phyloP scores from a whole-genome alignment of 2,797 vertebrate species.

The Myotis vivesi region DNA sequence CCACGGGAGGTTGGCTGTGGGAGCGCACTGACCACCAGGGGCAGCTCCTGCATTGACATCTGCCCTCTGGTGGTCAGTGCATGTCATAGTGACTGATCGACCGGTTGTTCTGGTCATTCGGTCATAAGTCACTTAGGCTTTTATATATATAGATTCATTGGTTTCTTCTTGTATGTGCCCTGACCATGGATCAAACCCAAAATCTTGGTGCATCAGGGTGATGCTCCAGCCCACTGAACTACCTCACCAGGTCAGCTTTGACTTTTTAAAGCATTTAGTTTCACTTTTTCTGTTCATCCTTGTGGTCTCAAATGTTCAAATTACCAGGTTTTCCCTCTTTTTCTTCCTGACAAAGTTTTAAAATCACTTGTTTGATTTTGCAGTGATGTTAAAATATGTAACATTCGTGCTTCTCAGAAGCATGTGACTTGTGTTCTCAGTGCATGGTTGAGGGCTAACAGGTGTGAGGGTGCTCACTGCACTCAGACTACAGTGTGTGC shows the following conservation, averaged over 20 bases:
- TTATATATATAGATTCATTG: not conserved
- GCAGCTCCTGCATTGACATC: no score
- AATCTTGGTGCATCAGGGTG: not conserved
- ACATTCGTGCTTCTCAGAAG: not conserved
- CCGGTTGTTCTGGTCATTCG: no score
- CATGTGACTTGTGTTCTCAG: not conserved
- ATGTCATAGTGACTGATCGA: no score
- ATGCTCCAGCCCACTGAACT: not conserved
- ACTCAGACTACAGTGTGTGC: not conserved
- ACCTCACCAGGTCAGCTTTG: not conserved
- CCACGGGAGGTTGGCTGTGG: no score
- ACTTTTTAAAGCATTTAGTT: not conserved
- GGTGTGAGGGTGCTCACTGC: not conserved
- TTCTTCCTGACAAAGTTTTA: constrained; percentile 9
- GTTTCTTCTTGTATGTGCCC: not conserved
- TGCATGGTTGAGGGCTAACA: no score
- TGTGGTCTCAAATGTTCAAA: not conserved
- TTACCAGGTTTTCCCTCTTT: not conserved
- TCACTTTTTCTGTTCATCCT: not conserved
- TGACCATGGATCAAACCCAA: not conserved
- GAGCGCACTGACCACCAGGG: no score
- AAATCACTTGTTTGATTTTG: not conserved
- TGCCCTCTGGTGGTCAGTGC: no score
- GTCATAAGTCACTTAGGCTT: no score
- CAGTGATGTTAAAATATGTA: not conserved